Evolutionary conservation across 2,888 invertebrate species (phyloP), one percentile per base, ranked within the genome.

Genomic region (Brachycybe producta): DNA sequence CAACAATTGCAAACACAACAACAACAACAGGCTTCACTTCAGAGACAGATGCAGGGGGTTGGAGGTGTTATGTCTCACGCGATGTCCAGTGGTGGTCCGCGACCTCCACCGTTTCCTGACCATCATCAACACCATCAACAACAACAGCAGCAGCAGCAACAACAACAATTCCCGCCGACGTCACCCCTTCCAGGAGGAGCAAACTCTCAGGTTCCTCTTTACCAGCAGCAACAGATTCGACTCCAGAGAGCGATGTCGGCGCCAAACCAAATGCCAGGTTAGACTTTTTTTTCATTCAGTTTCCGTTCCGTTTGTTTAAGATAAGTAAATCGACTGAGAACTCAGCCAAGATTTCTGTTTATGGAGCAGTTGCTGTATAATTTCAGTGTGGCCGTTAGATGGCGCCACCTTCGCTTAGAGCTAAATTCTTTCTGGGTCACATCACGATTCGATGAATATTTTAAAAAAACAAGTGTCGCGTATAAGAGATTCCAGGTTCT

Each of bases 161-260:
- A 45, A 24, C 45, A 28, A 19, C 34, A 45, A 23, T 51, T 38
- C 27, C 27, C 50, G 7, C 35, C 45, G 19, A 35, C 34, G 28
- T 21, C 48, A 27, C 49, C 41, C n/a, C 23, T 34, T 19, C 19
- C 21, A 23, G 21, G 21, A 24, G 45, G 45, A 23, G 61, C 28
- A 36, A 38, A 54, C 41, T 40, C 59, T 57, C 36, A 60, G 57
- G 49, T 60, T 59, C 34, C 55, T 57, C 41, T 43, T 15, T 46
- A 51, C 28, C 68, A 58, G 63, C 65, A 57, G 61, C 68, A 60
- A 59, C 72, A 72, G 61, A 70, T 76, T 65, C 72, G 78, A 61
- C 66, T 77, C 60, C 76, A 76, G 61, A 70, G 77, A 60, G 68
- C 75, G 43, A 71, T 75, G 53, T 75, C 75, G 61, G 74, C 73